Evolutionary conservation across 1,140 invertebrate species (phyloP).

Genomic region (Pentalonia nigronervosa): DNA sequence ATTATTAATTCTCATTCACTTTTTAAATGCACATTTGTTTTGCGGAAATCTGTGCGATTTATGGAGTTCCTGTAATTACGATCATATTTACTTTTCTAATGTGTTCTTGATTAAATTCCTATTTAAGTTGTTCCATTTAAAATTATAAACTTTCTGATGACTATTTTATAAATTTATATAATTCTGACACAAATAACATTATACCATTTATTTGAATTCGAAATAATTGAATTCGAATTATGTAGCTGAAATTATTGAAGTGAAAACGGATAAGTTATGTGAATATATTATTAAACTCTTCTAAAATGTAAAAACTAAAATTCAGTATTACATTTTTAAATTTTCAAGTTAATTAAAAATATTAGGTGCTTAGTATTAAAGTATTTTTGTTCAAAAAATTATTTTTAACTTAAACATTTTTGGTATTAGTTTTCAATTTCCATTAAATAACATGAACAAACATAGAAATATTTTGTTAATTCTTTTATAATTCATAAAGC

Average conservation of each 20-base stretch:
- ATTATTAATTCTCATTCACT: neutral
- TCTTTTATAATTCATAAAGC: neutral
- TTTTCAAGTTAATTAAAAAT: neutral
- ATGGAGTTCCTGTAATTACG: conserved; percentile 13
- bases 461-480: neutral
- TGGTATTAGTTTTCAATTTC: neutral
- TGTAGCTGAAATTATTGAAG: neutral
- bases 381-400: neutral
- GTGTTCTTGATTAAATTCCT: conserved; percentile 19
- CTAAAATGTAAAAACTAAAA: neutral
- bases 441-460: neutral
- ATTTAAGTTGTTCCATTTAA: conserved; percentile 4
- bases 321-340: neutral
- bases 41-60: neutral
- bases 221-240: no score
- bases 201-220: neutral
- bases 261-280: neutral
- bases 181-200: neutral
- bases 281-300: neutral
- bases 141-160: neutral
- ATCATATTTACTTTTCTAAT: conserved; percentile 24
- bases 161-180: neutral
- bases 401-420: neutral
- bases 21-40: neutral
- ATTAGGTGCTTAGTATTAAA: neutral